Evolutionary conservation across 2,113 vertebrate species (phyloP).

Genomic region (Ictalurus furcatus): DNA sequence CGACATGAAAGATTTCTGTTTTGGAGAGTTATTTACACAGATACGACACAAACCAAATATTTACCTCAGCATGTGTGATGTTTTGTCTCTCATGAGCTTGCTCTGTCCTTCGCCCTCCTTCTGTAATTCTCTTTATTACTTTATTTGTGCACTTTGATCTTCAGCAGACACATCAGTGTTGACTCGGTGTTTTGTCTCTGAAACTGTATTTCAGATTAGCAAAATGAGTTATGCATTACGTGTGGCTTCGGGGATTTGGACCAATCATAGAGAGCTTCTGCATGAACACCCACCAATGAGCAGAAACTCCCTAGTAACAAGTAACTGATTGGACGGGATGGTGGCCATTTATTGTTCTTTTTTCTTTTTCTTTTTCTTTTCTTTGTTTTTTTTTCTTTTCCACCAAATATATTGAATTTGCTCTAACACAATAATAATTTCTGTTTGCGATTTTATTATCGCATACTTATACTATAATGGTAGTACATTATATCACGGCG

Average conservation of each 20-base stretch:
- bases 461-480: not conserved
- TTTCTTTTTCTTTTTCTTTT: too few relatives aligned
- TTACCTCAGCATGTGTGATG: not conserved
- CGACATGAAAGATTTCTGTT: not conserved
- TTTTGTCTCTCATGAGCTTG: not conserved
- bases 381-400: too few relatives aligned
- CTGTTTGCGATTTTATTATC: not conserved
- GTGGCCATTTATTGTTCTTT: not conserved
- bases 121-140: not conserved
- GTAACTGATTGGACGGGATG: not conserved
- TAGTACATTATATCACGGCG: not conserved
- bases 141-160: conserved; percentile 6
- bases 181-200: not conserved
- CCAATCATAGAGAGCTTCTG: not conserved
- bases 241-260: not conserved
- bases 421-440: not conserved
- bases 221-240: not conserved
- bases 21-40: not conserved
- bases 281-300: not conserved
- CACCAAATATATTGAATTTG: not conserved
- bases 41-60: not conserved
- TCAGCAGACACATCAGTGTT: not conserved
- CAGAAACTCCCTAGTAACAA: not conserved
- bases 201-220: not conserved
- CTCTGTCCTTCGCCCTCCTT: not conserved